A percentile compares a stretch with the other conserved stretches of the same genome.
These are phyloP conservation scores for Amiota communis DNA, from an alignment of 2,888 invertebrate genomes.

Conservation along the genomic window DNA sequence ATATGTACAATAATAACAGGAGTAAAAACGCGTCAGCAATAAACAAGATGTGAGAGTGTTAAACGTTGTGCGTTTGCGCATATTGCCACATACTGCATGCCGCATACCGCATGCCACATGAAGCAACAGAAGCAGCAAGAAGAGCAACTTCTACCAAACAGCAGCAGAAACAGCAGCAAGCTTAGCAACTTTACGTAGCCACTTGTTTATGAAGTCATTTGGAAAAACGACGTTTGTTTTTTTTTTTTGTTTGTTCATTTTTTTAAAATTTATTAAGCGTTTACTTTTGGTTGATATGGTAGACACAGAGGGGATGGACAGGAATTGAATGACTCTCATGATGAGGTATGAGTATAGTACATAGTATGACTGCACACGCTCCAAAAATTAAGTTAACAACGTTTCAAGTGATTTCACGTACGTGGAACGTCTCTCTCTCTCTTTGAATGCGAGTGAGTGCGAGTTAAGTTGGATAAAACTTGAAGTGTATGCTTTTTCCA, in stretches of 20 bases:
- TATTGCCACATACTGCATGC: slow-evolving; percentile 31
- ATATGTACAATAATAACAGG: slow-evolving; percentile 31
- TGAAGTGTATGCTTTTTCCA: neutral
- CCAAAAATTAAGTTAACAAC: slow-evolving; percentile 69
- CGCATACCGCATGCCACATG: neutral
- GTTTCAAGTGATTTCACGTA: slow-evolving; percentile 56
- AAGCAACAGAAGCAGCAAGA: slow-evolving; percentile 2
- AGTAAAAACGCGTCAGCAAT: slow-evolving; percentile 13
- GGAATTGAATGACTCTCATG: slow-evolving; percentile 36
- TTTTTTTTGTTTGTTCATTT: slow-evolving; percentile 40
- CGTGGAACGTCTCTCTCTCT: slow-evolving; percentile 43
- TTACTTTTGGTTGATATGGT: neutral
- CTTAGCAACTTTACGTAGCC: slow-evolving; percentile 44
- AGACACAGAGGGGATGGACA: slow-evolving; percentile 42
- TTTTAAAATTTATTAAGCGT: slow-evolving; percentile 57
- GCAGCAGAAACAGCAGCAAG: slow-evolving; percentile 22
- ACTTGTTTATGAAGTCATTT: slow-evolving; percentile 70
- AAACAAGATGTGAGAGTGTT: neutral
- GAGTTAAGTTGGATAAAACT: slow-evolving; percentile 36
- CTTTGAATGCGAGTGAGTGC: neutral
- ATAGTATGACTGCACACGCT: slow-evolving; percentile 65
- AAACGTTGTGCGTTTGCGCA: slow-evolving; percentile 46
- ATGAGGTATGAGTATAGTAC: no score
- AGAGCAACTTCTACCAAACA: slow-evolving; percentile 29
- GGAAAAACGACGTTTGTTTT: slow-evolving; percentile 73